These are phyloP conservation scores for Rutilus rutilus DNA, from an alignment of 2,113 vertebrate species.

Conservation along the genomic window DNA sequence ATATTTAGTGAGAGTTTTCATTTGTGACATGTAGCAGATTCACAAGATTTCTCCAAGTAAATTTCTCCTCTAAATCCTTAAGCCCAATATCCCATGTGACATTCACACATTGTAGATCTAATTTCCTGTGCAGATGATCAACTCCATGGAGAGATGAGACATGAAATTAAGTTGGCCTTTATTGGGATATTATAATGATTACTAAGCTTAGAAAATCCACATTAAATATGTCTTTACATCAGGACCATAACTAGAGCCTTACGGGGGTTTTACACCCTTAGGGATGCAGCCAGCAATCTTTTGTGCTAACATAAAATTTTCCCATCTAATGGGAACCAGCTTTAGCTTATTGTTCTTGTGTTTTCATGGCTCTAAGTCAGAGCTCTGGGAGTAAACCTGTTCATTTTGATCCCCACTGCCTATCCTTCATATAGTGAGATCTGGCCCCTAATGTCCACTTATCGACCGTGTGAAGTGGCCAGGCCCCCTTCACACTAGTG, in stretches of 20 bases:
- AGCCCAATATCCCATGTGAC: constrained; percentile 9
- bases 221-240: constrained; percentile 16
- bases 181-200: constrained; percentile 11
- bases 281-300: constrained; percentile 14
- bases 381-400: constrained; percentile 18
- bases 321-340: constrained; percentile 23
- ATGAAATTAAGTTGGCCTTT: constrained; percentile 17
- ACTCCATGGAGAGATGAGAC: constrained; percentile 3
- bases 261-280: constrained; percentile 18
- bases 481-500: constrained; percentile 16
- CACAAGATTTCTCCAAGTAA: background rate
- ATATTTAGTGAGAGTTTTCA: background rate
- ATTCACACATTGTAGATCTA: constrained; percentile 16
- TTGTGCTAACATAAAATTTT: constrained; percentile 40
- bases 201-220: constrained; percentile 23
- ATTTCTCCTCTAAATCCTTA: constrained; percentile 4
- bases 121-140: constrained; percentile 33
- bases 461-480: constrained; percentile 32
- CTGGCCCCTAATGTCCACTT: constrained; percentile 37
- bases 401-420: constrained; percentile 38
- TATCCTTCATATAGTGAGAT: constrained; percentile 29
- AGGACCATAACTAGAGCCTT: background rate
- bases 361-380: constrained; percentile 35
- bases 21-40: background rate
- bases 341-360: constrained; percentile 43